Evolutionary conservation across 2,888 invertebrate genomes (phyloP), one percentile per base, ranked within the genome.

Genomic region (Gnatocerus cornutus): DNA sequence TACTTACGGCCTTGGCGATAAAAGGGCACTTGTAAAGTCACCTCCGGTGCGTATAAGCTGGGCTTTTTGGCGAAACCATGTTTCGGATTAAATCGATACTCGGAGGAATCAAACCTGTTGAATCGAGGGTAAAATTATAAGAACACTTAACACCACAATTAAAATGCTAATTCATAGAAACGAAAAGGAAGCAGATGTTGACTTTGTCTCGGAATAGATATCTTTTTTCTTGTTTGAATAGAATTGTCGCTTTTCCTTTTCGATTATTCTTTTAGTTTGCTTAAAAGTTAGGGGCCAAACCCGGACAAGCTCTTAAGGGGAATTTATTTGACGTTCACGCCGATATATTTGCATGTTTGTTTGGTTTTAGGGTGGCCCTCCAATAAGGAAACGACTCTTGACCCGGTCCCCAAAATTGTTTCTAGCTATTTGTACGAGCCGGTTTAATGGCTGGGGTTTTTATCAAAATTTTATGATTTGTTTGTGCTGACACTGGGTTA

Each of bases 271-370:
- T 62, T 48, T 39, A 41, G 62, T 48, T 50, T 50, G 50, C 37
- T 39, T 41, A 39, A 46, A 59, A 45, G 45, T 59, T 37, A 62
- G 39, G 50, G 50, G 62, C 14, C 29, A 21, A 12, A 10, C 41
- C 37, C 30, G 50, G 33, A n/a, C 37, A 39, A 4, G 58, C 14
- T 56, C 29, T 45, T 59, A 45, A n/a, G n/a, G 43, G 59, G 13
- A 41, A 62, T 62, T 62, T 62, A 62, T 62, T 62, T 50, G 62
- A 62, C 50, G 37, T 50, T 46, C 13, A 33, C 59, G 45, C 46
- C 62, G 50, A 62, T 62, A 48, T 50, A 50, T 62, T 50, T 62
- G 50, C 50, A 50, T 50, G 50, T 62, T 62, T 50, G 61, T 41
- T 62, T 41, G 29, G 56, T 56, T 56, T 41, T 41, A 56, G 56